Percentiles rank a stretch among this genome's conserved stretches.
phyloP scores from a whole-genome alignment of 2,888 invertebrate genomes.

The Tipula vernalis region DNA sequence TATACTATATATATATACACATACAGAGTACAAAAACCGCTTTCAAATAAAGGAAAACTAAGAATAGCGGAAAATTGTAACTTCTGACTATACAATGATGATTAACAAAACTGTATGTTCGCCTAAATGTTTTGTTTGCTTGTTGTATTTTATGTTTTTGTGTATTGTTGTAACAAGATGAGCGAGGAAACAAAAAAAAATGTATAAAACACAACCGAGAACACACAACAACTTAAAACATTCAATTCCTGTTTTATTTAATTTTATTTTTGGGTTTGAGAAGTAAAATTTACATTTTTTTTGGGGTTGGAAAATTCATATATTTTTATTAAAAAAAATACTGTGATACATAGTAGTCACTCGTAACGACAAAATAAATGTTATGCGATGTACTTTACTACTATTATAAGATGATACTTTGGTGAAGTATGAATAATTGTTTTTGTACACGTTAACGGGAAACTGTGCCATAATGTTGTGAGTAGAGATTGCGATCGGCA shows the following conservation, averaged over 20 bases:
- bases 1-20: background rate
- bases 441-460: no score
- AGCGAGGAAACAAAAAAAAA: background rate
- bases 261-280: background rate
- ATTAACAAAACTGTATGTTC: background rate
- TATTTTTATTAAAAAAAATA: background rate
- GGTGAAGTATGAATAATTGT: no score
- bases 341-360: no score
- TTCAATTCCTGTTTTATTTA: background rate
- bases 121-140: background rate
- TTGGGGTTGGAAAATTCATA: background rate
- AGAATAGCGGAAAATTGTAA: background rate
- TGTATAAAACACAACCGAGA: background rate
- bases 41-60: background rate
- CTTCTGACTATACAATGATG: background rate
- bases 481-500: no score
- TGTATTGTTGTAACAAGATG: background rate
- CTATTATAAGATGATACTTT: no score
- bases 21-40: background rate
- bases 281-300: background rate
- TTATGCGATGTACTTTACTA: no score
- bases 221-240: background rate
- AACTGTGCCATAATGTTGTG: no score
- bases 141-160: background rate
- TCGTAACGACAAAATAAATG: no score